Conservation (phyloP, 2,113 vertebrate species). For the Spheniscus mendiculus region DNA sequence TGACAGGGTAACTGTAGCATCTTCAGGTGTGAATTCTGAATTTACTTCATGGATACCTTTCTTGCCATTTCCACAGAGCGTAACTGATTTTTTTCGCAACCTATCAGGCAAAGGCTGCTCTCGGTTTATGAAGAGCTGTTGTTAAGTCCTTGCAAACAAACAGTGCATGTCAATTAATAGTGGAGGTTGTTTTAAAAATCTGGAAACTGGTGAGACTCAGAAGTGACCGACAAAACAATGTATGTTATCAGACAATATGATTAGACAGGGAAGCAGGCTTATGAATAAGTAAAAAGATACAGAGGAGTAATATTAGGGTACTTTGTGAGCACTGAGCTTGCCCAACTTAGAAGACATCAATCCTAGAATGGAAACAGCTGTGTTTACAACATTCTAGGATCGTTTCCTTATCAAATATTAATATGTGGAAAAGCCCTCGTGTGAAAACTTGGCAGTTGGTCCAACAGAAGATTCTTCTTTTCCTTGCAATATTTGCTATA, state of each 20-base stretch:
- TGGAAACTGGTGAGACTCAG: background rate
- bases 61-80: background rate
- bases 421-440: background rate
- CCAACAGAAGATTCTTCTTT: background rate
- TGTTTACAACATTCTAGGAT: background rate
- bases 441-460: background rate
- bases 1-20: background rate
- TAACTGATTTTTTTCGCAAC: background rate
- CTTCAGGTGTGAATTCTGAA: background rate
- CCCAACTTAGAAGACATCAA: background rate
- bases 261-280: background rate
- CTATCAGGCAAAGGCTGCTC: background rate
- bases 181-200: background rate
- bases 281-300: background rate
- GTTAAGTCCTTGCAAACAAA: background rate
- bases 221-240: background rate
- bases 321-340: background rate
- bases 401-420: background rate
- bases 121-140: background rate
- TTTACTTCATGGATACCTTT: background rate
- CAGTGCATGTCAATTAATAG: background rate
- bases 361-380: background rate
- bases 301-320: background rate
- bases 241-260: background rate
- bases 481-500: background rate